Evolutionary conservation across 2,797 vertebrate species (phyloP).

Genomic region (Pterois miles): DNA sequence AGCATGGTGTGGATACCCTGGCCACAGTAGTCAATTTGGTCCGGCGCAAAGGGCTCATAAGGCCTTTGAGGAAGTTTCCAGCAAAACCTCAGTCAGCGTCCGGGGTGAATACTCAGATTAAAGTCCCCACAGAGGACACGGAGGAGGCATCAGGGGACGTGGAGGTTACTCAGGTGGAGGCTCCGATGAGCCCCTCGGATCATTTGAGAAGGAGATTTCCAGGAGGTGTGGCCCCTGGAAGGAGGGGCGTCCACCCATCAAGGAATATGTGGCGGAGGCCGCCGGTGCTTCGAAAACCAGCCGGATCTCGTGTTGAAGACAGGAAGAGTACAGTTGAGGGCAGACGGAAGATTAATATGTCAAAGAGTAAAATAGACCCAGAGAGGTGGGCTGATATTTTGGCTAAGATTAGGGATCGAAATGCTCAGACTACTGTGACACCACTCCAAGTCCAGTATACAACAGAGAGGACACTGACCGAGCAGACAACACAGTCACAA

Average conservation of each 20-base stretch:
- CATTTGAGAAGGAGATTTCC: constrained; percentile 51
- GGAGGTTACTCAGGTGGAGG: constrained; percentile 21
- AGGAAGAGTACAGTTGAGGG: constrained; percentile 80
- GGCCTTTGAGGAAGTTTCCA: constrained; percentile 72
- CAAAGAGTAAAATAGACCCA: constrained; percentile 90
- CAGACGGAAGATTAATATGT: constrained; percentile 84
- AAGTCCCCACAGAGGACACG: constrained; percentile 66
- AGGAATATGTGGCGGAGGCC: constrained; percentile 68
- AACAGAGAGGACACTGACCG: constrained; percentile 26
- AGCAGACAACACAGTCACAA: constrained; percentile 22
- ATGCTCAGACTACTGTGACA: constrained; percentile 67
- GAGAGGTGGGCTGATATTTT: constrained; percentile 94
- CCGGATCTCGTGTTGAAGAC: constrained; percentile 71
- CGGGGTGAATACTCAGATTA: constrained; percentile 77
- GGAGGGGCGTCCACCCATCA: constrained; percentile 59
- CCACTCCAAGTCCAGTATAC: constrained; percentile 27
- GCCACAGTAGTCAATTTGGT: constrained; percentile 80
- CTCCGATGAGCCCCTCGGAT: constrained; percentile 53
- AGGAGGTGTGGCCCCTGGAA: constrained; percentile 21
- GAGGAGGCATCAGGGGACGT: constrained; percentile 85
- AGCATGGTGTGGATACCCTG: constrained; percentile 84
- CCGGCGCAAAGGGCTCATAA: constrained; percentile 69
- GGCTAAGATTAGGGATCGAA: constrained; percentile 89
- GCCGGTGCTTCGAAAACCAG: constrained; percentile 63
- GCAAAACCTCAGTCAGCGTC: constrained; percentile 77